These are phyloP conservation scores for Ganaspis brasiliensis DNA, from an alignment of 2,888 invertebrate genomes.

Conservation along the genomic window DNA sequence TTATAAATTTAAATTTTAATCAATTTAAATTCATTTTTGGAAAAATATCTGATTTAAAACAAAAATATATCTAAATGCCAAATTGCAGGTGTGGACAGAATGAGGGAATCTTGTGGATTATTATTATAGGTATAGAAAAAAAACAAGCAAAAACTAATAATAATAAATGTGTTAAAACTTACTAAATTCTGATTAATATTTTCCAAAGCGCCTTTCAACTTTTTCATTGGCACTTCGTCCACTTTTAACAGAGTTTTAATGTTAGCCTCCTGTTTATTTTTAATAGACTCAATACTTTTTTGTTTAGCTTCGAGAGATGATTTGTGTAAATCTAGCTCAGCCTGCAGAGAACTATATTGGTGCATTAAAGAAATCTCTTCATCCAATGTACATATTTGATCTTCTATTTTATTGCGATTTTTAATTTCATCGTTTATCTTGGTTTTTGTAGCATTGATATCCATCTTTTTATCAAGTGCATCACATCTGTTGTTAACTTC, in stretches of 20 bases:
- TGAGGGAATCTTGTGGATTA: no score
- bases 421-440: conserved; percentile 84
- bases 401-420: conserved; percentile 83
- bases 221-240: conserved; percentile 84
- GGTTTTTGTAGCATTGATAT: conserved; percentile 83
- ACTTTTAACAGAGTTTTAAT: conserved; percentile 85
- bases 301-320: conserved; percentile 81
- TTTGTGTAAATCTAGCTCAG: conserved; percentile 84
- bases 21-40: no score
- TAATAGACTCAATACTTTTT: conserved; percentile 84
- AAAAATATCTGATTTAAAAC: no score
- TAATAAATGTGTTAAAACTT: conserved; percentile 57
- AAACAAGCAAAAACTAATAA: conserved; percentile 36
- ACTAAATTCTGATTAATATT: conserved; percentile 83
- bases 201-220: conserved; percentile 83
- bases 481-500: conserved; percentile 69
- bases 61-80: no score
- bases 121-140: not conserved
- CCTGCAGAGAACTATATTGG: conserved; percentile 84
- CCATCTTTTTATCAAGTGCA: conserved; percentile 74
- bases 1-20: no score
- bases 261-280: conserved; percentile 86
- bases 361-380: conserved; percentile 84
- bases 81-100: no score
- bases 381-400: conserved; percentile 84